Conservation (phyloP, 2,113 vertebrate genomes). For the Phylloscopus trochilus region DNA sequence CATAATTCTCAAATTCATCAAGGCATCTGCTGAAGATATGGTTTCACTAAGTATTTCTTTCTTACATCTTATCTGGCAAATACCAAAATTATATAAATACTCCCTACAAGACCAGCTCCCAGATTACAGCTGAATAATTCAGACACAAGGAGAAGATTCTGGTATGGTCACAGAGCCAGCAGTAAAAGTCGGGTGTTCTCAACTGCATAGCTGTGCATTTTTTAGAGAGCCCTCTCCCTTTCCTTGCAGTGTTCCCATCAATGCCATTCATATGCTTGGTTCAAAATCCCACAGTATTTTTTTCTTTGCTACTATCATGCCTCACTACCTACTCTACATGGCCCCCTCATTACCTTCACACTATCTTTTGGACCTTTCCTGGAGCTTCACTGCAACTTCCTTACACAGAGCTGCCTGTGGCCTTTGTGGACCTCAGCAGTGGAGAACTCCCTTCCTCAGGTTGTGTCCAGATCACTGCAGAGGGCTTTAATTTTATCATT, state of each 20-base stretch:
- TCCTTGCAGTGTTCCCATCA: background rate
- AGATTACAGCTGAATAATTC: background rate
- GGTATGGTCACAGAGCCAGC: background rate
- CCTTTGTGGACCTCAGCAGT: background rate
- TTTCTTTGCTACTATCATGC: background rate
- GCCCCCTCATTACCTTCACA: background rate
- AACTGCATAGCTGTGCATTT: background rate
- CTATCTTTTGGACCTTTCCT: background rate
- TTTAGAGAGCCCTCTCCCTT: background rate
- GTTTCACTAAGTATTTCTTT: constrained; percentile 6
- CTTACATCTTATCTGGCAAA: background rate
- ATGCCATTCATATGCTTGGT: background rate
- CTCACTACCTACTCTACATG: background rate
- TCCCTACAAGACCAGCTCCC: background rate
- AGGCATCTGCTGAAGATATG: background rate
- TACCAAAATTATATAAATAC: background rate
- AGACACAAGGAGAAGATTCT: background rate
- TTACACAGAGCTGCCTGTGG: background rate
- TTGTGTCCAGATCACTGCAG: background rate
- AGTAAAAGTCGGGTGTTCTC: background rate
- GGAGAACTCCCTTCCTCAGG: background rate
- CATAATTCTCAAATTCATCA: background rate
- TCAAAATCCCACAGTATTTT: background rate
- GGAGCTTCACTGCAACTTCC: background rate
- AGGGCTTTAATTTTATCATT: background rate